Evolutionary conservation across 2,888 invertebrate species (phyloP).

Genomic region (Biston betularia): DNA sequence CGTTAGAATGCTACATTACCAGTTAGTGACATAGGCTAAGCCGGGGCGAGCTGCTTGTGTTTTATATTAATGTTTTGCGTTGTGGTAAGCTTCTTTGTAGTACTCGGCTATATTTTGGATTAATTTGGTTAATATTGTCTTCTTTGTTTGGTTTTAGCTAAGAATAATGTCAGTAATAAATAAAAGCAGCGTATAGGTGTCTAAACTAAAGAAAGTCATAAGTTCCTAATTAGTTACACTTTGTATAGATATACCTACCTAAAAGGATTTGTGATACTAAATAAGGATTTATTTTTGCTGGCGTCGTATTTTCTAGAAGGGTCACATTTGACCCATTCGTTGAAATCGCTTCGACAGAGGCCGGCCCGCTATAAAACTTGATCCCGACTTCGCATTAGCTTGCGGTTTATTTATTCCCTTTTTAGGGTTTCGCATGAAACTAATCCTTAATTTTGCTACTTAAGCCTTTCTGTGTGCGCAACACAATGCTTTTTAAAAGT

Average conservation of each 20-base stretch:
- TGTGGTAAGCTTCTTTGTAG: no score
- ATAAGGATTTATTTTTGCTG: conserved; percentile 29
- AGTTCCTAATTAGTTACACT: neutral
- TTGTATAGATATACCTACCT: conserved; percentile 13
- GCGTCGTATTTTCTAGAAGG: conserved; percentile 33
- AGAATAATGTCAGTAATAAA: no score
- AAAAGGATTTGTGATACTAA: conserved; percentile 26
- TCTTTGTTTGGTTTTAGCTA: no score
- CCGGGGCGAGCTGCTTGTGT: no score
- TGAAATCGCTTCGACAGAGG: conserved; percentile 25
- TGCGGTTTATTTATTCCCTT: conserved; percentile 36
- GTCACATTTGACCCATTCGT: conserved; percentile 31
- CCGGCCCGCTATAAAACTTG: conserved; percentile 33
- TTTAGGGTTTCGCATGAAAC: conserved; percentile 3
- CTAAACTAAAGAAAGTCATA: neutral
- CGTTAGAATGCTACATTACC: no score
- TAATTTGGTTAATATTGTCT: no score
- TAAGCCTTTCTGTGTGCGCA: no score
- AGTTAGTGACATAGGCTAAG: no score
- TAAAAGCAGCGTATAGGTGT: neutral
- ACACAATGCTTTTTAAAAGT: no score
- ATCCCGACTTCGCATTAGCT: conserved; percentile 32
- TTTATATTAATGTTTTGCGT: no score
- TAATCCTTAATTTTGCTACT: no score
- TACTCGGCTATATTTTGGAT: no score